Base-by-base conservation (phyloP, 1,140 invertebrate genomes). In the Drosophila grimshawi region DNA sequence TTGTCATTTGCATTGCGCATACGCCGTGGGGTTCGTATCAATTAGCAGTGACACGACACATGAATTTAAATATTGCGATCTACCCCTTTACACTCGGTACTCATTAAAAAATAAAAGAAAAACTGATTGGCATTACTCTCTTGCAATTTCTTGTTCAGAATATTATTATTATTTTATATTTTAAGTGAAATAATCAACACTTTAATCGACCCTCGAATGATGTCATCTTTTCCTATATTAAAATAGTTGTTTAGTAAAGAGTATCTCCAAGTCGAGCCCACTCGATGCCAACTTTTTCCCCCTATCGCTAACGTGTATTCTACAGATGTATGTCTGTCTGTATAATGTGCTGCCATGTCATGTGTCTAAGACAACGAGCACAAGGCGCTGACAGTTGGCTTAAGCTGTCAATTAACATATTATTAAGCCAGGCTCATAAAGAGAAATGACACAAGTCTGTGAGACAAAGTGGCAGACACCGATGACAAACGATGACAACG, bases 341-440 rank as follows among this genome's bases (percentile, higher is more conserved):
- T 53, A n/a, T 32, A 10, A 19, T 19, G 19, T 19, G 19, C 19
- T 55, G 67, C 33, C 46, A 33, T 11, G 49, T 32, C 49, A 32
- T 30, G 11, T 41, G 35, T 32, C 8, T 32, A n/a, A 5, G 33
- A 55, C 11, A 11, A 55, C 33, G 11, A n/a, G 46, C 32, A 8
- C 3, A 59, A 45, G 7, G 11, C 41, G 69, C 10, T 66, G 63
- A 62, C 71, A 68, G 64, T 74, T 74, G 51, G 64, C 71, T 68
- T 74, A 56, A 68, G 51, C 64, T 74, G 64, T 68, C 56, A 61
- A 74, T 68, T 74, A 74, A 68, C 64, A 68, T 74, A 74, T 73
- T 67, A 67, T 73, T 73, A 73, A 73, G 55, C 55, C 46, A 46
- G 33, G 7, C 69, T 45, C 63, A 39, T 43, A 60, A 55, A n/a